phyloP scores from a whole-genome alignment of 2,888 invertebrate genomes.

The Rhagonycha lutea region DNA sequence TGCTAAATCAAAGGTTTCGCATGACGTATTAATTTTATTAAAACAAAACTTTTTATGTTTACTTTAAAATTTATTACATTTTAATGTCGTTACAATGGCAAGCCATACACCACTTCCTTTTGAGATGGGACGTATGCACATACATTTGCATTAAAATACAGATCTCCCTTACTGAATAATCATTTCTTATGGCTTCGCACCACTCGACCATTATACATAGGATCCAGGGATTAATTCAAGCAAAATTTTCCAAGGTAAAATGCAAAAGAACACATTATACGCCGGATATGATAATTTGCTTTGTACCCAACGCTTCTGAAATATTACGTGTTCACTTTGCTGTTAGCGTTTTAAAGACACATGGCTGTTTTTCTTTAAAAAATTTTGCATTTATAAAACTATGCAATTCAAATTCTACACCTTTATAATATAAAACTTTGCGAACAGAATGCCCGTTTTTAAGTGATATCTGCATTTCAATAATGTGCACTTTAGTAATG shows the following conservation, averaged over 20 bases:
- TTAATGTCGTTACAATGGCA: background rate
- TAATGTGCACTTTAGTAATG: background rate
- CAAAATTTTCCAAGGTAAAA: slow-evolving; percentile 39
- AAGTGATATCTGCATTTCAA: background rate
- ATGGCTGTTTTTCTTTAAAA: slow-evolving; percentile 28
- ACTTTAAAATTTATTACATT: background rate
- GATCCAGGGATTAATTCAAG: slow-evolving; percentile 44
- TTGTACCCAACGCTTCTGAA: slow-evolving; percentile 35
- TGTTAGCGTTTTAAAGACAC: slow-evolving; percentile 30
- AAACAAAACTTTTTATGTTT: background rate
- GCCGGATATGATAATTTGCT: slow-evolving; percentile 46
- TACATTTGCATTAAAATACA: slow-evolving; percentile 30
- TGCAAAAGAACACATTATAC: slow-evolving; percentile 44
- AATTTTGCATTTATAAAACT: slow-evolving; percentile 18
- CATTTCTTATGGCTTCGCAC: slow-evolving; percentile 41
- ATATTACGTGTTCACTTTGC: slow-evolving; percentile 32
- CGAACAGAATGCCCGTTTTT: background rate
- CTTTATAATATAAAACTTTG: background rate
- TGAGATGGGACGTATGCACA: slow-evolving; percentile 19
- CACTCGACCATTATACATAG: slow-evolving; percentile 39
- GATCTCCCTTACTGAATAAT: slow-evolving; percentile 27
- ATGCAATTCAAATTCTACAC: slow-evolving; percentile 19
- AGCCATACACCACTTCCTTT: slow-evolving; percentile 4
- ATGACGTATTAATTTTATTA: background rate
- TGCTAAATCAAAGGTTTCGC: background rate